Conservation (phyloP, 2,888 invertebrate species). For the Perdita meconis region DNA sequence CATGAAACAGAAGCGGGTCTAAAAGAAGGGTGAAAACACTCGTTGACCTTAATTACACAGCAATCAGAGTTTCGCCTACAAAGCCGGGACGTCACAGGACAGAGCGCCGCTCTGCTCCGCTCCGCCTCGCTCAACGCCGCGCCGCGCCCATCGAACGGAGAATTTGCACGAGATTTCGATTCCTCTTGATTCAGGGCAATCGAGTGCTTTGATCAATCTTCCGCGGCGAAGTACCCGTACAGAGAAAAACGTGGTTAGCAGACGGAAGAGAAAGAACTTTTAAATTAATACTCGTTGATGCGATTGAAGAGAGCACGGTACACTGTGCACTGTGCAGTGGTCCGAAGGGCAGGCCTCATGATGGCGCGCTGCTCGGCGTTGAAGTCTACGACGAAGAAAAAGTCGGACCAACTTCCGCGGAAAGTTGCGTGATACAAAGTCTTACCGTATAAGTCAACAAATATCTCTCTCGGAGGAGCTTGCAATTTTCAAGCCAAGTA, state of each 20-base stretch:
- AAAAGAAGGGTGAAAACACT: conserved; percentile 27
- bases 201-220: conserved; percentile 33
- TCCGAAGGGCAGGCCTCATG: conserved; percentile 1
- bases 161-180: conserved; percentile 30
- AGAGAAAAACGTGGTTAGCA: conserved; percentile 5
- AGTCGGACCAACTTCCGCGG: conserved; percentile 47
- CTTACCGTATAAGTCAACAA: conserved; percentile 51
- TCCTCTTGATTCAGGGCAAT: conserved; percentile 35
- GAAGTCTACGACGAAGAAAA: conserved; percentile 37
- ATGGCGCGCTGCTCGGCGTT: conserved; percentile 12
- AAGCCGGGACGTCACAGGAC: conserved; percentile 29
- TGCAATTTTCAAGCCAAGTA: conserved; percentile 55
- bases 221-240: background rate
- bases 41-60: conserved; percentile 48
- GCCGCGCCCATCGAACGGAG: conserved; percentile 1
- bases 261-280: conserved; percentile 26
- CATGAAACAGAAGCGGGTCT: too few relatives aligned
- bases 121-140: too few relatives aligned
- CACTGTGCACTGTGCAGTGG: too few relatives aligned
- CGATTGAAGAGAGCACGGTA: conserved; percentile 12
- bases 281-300: conserved; percentile 58
- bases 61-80: conserved; percentile 40
- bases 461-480: conserved; percentile 42
- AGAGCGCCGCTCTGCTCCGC: too few relatives aligned
- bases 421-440: conserved; percentile 57